phyloP scores from a whole-genome alignment of 2,888 invertebrate species.

The Meghimatium bilineatum region DNA sequence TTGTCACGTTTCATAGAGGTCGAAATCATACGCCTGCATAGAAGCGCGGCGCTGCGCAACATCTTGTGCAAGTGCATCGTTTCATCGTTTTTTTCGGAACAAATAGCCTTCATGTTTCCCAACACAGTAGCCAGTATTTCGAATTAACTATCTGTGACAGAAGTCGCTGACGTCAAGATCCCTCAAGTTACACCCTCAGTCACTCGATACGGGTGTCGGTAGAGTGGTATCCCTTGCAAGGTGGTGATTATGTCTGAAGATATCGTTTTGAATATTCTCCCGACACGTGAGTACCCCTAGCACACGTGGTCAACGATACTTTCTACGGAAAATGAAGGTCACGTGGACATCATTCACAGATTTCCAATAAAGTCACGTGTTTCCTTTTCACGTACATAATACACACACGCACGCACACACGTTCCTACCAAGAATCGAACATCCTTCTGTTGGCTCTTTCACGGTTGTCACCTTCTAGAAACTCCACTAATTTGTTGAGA shows the following conservation, averaged over 20 bases:
- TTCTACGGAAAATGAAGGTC: background rate
- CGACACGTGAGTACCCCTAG: slow-evolving; percentile 12
- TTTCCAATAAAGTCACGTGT: slow-evolving; percentile 11
- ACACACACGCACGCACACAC: background rate
- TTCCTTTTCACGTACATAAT: background rate
- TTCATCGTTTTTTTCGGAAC: background rate
- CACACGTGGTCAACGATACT: slow-evolving; percentile 26
- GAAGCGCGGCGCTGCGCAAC: background rate
- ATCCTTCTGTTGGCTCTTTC: background rate
- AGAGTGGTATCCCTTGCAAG: background rate
- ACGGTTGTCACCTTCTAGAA: background rate
- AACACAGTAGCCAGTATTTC: background rate
- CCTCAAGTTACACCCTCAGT: background rate
- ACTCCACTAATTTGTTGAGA: slow-evolving; percentile 3
- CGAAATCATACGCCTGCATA: background rate
- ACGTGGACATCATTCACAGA: background rate
- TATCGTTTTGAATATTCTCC: background rate
- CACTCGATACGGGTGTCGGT: background rate
- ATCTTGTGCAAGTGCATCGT: background rate
- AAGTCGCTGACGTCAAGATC: background rate
- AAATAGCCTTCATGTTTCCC: background rate
- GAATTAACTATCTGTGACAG: slow-evolving; percentile 5
- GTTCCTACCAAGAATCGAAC: background rate
- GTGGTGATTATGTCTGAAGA: slow-evolving; percentile 21
- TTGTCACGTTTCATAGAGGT: background rate